Base-by-base conservation (phyloP, 2,113 vertebrate species). In the Phyllostomus discolor region DNA sequence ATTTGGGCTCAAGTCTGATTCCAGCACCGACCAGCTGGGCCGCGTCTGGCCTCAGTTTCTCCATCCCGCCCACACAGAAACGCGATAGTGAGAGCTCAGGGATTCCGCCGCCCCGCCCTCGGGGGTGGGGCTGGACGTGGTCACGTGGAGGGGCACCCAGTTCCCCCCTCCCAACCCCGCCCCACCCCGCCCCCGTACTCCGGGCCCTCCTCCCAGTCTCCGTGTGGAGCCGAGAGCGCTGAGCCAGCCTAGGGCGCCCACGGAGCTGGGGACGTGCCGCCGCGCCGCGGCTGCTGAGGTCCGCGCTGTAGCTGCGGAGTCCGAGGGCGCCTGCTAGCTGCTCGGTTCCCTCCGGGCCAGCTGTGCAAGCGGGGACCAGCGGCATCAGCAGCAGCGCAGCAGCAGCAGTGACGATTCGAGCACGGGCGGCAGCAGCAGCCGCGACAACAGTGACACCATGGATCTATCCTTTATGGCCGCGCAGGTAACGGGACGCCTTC, bases 381-480 rank as follows among this genome's bases (percentile, higher is more conserved):
- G 22, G 90, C 93, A 59, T 38, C 50, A 52, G 50, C 50, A 52
- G 50, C 50, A 17, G 50, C 16, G 50, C 75, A 1, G 46, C 90
- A 5, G 82, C 79, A 16, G 78, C 91, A 31, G 90, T 90, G 70
- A 93, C 89, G 82, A 89, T 96, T 14, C 50, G 50, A 85, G 95
- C 94, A 84, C 93, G 64, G 78, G 59, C 73, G 79, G 88, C 95
- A 67, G 90, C 84, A 10, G 48, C 95, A 16, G 78, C 96, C 91
- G 92, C 81, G 85, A 78, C 57, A 93, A 91, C 95, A 31, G 79
- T 92, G 96, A 94, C 99, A 99, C 94, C 78, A 99, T 99, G 99
- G 99, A 99, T 97, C 99, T 99, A 94, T 99, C 99, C 90, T 99
- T 99, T 95, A 99, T 99, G 99, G 99, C 99, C 81, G 99, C 99